Base-by-base conservation (phyloP, 2,113 vertebrate genomes). In the Phyllopteryx taeniolatus region DNA sequence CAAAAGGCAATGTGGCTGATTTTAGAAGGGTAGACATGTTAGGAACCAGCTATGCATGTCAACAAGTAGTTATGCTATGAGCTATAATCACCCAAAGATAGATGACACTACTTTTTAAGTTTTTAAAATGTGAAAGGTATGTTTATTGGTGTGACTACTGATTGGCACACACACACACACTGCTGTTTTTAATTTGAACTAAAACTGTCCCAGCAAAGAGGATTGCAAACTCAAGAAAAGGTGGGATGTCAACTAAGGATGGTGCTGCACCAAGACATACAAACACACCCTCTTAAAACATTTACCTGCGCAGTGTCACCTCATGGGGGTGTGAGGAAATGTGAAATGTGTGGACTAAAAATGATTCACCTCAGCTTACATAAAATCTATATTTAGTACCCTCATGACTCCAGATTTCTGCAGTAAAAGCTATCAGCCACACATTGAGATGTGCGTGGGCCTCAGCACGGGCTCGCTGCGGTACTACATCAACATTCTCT, bases 301-400 rank as follows among this genome's bases (percentile, higher is more conserved):
- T 64, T 73, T 67, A 84, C 84, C 85, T 85, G 78, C 76, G 70
- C 63, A 20, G 11, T 83, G 80, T 81, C 84, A 87, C 76, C 78
- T 70, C 56, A 57, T 63, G 22, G 49, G 17, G 56, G 65, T 74
- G 73, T 59, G 74, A 79, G 74, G 79, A 75, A 84, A 88, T 79
- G 79, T 70, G 84, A 86, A 86, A 89, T 80, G 83, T 87, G 88
- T 79, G 79, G 83, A 89, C 83, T 76, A 44, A 82, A 66, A 90
- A 83, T 93, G 91, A 93, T 91, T 93, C 92, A 92, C 89, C 88
- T 89, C 82, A 72, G 86, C 91, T 93, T 93, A 92, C 88, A 91
- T 93, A 93, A 93, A 93, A 87, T 85, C 85, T 93, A 93, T 91
- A 92, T 93, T 91, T 93, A 93, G 91, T 83, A 70, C 73, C 77